Conservation (phyloP, 23 tunicate species). For the Clavelina lepadiformis region DNA sequence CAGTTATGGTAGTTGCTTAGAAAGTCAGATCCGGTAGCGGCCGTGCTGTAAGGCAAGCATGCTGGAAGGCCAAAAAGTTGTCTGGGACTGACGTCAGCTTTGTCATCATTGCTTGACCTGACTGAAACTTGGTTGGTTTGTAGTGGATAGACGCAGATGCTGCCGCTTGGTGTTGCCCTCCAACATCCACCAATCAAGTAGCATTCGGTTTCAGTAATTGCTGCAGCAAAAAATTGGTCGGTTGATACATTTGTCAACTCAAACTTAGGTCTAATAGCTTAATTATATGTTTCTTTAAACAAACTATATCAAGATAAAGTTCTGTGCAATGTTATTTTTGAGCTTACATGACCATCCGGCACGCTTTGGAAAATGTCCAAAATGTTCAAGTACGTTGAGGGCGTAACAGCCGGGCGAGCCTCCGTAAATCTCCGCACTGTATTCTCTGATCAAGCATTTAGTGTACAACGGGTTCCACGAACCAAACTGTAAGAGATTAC, state of each 20-base stretch:
- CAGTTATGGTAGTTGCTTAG: constrained; percentile 48
- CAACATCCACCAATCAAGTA: constrained; percentile 77
- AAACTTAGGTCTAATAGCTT: too few species aligned
- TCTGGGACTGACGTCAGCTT: neutral
- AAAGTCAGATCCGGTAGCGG: constrained; percentile 20
- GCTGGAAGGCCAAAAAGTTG: constrained; percentile 39
- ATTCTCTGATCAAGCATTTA: constrained; percentile 36
- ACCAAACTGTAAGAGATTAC: neutral
- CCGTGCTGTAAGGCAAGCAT: constrained; percentile 38
- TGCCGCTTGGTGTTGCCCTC: constrained; percentile 14
- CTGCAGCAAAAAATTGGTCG: constrained; percentile 37
- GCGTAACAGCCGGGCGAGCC: constrained; percentile 59
- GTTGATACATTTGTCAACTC: too few species aligned
- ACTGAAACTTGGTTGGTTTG: constrained; percentile 8
- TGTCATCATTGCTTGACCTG: constrained; percentile 33
- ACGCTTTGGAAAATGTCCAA: constrained; percentile 41
- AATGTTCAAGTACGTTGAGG: constrained; percentile 35
- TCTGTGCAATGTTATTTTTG: too few species aligned
- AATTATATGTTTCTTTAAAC: too few species aligned
- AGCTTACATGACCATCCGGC: constrained; percentile 67
- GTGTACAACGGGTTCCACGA: constrained; percentile 60
- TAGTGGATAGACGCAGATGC: constrained; percentile 51
- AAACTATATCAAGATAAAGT: too few species aligned
- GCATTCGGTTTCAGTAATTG: constrained; percentile 56
- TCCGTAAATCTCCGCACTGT: constrained; percentile 30